Percentiles rank a stretch among this genome's conserved stretches.
Evolutionary conservation across 2,888 invertebrate genomes (phyloP).

Genomic region (Serrognathus titanus): DNA sequence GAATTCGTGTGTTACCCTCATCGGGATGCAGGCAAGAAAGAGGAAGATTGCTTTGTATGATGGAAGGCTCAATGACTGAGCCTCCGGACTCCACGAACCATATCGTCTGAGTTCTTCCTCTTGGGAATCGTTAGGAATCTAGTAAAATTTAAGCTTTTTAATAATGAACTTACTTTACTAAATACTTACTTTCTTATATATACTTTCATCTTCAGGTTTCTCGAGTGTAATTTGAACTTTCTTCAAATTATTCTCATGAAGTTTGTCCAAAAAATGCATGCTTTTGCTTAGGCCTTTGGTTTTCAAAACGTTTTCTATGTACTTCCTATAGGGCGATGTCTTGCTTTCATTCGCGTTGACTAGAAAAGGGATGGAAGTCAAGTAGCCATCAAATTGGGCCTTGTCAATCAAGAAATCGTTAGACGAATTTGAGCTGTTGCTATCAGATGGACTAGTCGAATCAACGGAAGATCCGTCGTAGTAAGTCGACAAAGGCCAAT

Average conservation of each 20-base stretch:
- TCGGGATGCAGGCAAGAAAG: constrained; percentile 78
- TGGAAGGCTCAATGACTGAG: constrained; percentile 73
- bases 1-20: constrained; percentile 93
- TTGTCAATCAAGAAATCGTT: constrained; percentile 32
- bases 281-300: constrained; percentile 82
- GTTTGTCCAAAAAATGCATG: constrained; percentile 71
- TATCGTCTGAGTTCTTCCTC: constrained; percentile 59
- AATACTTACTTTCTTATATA: constrained; percentile 32
- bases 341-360: constrained; percentile 27
- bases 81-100: constrained; percentile 76
- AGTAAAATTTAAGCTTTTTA: constrained; percentile 8
- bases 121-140: constrained; percentile 38
- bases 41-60: constrained; percentile 83
- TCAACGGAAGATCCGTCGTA: constrained; percentile 24
- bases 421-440: constrained; percentile 46
- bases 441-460: constrained; percentile 51
- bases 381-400: constrained; percentile 43
- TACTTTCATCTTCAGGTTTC: constrained; percentile 48
- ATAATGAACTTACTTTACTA: neutral
- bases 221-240: constrained; percentile 71
- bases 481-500: constrained; percentile 32
- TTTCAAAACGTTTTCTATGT: constrained; percentile 84
- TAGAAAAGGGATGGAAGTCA: constrained; percentile 54
- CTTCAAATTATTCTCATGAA: constrained; percentile 65
- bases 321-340: constrained; percentile 58